Conservation (phyloP, 2,888 invertebrate genomes). For the Pristionchus mayeri region DNA sequence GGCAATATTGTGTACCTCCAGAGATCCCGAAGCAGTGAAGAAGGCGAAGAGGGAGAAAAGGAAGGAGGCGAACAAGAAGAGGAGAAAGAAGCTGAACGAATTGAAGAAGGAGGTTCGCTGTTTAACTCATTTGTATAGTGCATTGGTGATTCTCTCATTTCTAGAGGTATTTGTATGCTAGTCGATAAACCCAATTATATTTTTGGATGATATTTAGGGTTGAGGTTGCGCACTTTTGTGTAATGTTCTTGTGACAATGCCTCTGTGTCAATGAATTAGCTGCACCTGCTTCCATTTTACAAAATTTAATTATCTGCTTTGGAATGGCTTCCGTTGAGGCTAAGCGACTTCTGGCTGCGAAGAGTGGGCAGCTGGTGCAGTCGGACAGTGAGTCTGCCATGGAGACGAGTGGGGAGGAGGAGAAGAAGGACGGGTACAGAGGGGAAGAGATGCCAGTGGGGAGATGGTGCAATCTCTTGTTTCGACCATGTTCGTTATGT, state of each 20-base stretch:
- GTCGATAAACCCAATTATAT: too few species aligned
- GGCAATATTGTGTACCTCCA: not conserved
- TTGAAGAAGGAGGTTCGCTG: not conserved
- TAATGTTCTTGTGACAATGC: too few species aligned
- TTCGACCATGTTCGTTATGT: too few species aligned
- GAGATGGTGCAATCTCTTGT: too few species aligned
- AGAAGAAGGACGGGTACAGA: slow-evolving; percentile 31
- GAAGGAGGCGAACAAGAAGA: slow-evolving; percentile 28
- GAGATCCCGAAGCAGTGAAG: not conserved
- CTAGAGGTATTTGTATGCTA: too few species aligned
- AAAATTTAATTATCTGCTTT: not conserved
- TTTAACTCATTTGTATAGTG: not conserved
- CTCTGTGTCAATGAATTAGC: too few species aligned
- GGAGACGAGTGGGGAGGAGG: slow-evolving; percentile 28
- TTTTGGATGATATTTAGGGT: too few species aligned
- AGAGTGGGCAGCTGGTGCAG: not conserved
- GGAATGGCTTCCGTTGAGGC: too few species aligned
- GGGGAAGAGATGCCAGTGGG: not conserved
- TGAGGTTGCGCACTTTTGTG: too few species aligned
- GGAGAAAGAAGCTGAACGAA: slow-evolving; percentile 15
- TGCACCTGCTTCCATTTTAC: not conserved
- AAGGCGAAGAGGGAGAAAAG: slow-evolving; percentile 26
- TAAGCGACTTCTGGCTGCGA: not conserved
- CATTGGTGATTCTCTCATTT: too few species aligned
- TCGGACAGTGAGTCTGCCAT: slow-evolving; percentile 11